Evolutionary conservation across 2,888 invertebrate species (phyloP), one percentile per base, ranked within the genome.

Genomic region (Cepaea hortensis): DNA sequence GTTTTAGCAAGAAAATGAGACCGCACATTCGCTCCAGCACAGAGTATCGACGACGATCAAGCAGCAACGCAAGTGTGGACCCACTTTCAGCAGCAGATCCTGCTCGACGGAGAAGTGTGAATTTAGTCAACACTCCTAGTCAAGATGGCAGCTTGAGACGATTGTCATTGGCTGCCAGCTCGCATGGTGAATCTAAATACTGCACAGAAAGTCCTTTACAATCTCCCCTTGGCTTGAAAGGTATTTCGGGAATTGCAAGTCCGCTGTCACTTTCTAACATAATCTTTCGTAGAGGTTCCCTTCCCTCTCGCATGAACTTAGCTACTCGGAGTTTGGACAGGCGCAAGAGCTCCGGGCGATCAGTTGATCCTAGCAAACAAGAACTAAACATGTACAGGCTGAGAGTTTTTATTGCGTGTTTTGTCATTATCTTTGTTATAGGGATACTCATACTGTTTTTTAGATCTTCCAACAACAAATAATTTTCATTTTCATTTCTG

Each of bases 21-120:
- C 81, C 81, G 3, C 81, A 81, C 50, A 81, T 81, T 48, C 81
- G 81, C 15, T 68, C 81, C 7, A 81, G 81, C 50, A 81, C 81
- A 7, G 81, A 81, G 50, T 48, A 81, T 50, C 81, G 81, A 15
- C 65, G 81, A 4, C 65, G 81, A 46, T 81, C 81, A 20, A 68
- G 46, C 15, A 46, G 9, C 35, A 81, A 81, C n/a, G 13, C 46
- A 20, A 61, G 61, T 23, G n/a, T 79, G n/a, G 81, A 81, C 11
- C 70, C 68, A 3, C 20, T 48, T 9, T n/a, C 81, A 20, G 6
- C 11, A 3, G 7, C 50, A 20, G 81, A 81, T 11, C 50, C 81
- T 46, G 6, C 20, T 20, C 81, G 81, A 48, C 65, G 81, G 9
- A 23, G 81, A 3, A 81, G 81, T 50, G n/a, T 81, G 13, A 68